Evolutionary conservation across 1,140 invertebrate species (phyloP).

Genomic region (Limonius californicus): DNA sequence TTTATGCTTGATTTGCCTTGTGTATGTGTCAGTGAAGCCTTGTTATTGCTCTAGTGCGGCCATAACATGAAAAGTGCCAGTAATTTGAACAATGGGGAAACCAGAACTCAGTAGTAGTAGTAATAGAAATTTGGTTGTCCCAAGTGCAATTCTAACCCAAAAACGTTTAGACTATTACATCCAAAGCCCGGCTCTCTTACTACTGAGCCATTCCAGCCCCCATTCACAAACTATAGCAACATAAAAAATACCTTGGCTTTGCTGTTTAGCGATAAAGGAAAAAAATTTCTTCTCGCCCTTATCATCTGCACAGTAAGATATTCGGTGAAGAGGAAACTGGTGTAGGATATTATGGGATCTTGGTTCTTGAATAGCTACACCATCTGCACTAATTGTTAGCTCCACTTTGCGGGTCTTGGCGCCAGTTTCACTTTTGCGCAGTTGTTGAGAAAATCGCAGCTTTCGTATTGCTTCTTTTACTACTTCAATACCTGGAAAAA

Average conservation of each 20-base stretch:
- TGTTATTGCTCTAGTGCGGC: too few species aligned
- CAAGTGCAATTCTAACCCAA: too few species aligned
- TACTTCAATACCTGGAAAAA: constrained; percentile 72
- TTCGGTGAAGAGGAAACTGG: constrained; percentile 94
- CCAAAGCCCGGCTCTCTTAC: too few species aligned
- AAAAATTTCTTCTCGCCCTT: constrained; percentile 97
- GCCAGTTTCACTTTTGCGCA: constrained; percentile 85
- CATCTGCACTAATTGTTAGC: constrained; percentile 91
- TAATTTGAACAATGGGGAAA: too few species aligned
- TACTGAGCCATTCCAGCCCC: too few species aligned
- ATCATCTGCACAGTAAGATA: constrained; percentile 97
- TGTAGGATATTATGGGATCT: constrained; percentile 73
- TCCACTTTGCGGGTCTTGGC: constrained; percentile 91
- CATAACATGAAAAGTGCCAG: too few species aligned
- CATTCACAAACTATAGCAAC: too few species aligned
- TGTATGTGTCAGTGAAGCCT: too few species aligned
- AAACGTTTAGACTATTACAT: too few species aligned
- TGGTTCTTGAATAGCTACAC: constrained; percentile 80
- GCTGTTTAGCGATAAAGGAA: constrained; percentile 87
- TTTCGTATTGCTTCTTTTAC: constrained; percentile 95
- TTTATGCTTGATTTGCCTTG: too few species aligned
- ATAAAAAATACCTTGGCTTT: constrained; percentile 42
- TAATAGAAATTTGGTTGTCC: too few species aligned
- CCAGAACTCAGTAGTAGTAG: too few species aligned
- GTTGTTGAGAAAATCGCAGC: constrained; percentile 89